These are phyloP conservation scores for Leptodactylus fallax DNA, from an alignment of 2,797 vertebrate genomes.

Conservation along the genomic window DNA sequence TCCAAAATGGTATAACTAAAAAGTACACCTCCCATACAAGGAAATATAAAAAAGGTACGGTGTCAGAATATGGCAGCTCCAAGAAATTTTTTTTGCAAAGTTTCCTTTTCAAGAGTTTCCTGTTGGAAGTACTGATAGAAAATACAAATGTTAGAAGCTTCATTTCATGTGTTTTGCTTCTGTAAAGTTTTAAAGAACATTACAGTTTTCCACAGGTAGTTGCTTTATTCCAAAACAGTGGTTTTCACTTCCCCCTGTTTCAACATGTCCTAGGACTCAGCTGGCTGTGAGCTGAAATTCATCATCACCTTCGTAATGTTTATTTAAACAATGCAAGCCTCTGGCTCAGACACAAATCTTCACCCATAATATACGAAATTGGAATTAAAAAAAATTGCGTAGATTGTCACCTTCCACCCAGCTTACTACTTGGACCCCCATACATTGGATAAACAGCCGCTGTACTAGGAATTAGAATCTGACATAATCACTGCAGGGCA, in stretches of 20 bases:
- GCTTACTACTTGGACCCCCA: background rate
- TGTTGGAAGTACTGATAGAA: background rate
- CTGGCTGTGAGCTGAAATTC: conserved; percentile 2
- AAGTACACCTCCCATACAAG: no score
- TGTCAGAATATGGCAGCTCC: no score
- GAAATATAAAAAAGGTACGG: no score
- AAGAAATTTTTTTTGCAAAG: no score
- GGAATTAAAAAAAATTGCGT: background rate
- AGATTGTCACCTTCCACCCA: background rate
- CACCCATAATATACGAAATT: background rate
- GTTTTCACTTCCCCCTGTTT: background rate
- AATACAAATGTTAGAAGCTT: background rate
- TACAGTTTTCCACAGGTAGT: background rate
- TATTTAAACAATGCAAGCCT: background rate
- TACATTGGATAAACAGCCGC: no score
- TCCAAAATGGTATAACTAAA: no score
- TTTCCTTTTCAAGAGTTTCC: background rate
- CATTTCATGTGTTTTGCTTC: background rate
- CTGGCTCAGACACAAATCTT: background rate
- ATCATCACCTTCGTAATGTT: background rate
- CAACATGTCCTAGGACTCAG: background rate
- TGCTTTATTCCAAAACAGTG: background rate
- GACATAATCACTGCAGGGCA: no score
- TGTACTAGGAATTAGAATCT: no score
- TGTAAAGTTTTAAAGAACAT: background rate